A percentile compares a stretch with the other conserved stretches of the same genome.
These are phyloP conservation scores for Drosophila orosa DNA, from an alignment of 1,140 invertebrate genomes.

Conservation along the genomic window DNA sequence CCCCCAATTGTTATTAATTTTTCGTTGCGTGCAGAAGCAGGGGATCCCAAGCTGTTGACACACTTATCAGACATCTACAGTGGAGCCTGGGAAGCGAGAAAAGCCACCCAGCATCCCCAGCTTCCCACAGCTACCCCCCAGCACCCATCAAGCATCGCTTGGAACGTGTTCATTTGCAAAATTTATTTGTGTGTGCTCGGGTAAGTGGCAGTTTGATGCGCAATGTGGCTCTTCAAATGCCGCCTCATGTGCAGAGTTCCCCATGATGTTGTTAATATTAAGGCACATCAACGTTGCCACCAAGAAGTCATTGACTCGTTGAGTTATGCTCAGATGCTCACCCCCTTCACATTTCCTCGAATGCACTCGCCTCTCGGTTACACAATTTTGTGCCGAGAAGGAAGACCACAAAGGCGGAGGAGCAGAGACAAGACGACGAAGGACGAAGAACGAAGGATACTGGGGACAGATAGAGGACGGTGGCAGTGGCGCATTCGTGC, in stretches of 20 bases:
- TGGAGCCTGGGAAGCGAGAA: conserved; percentile 13
- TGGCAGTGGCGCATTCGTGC: conserved; percentile 73
- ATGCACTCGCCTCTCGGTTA: conserved; percentile 38
- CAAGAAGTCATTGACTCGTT: conserved; percentile 84
- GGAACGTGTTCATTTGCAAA: conserved; percentile 82
- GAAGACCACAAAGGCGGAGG: conserved; percentile 28
- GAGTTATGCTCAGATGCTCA: conserved; percentile 76
- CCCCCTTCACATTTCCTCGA: conserved; percentile 6
- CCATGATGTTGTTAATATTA: conserved; percentile 80
- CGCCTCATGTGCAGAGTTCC: conserved; percentile 57
- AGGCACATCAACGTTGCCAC: conserved; percentile 83
- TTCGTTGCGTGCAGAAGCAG: conserved; percentile 7
- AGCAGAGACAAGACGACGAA: conserved; percentile 6
- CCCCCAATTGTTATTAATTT: background rate
- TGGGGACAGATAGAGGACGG: conserved; percentile 33
- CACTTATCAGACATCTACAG: conserved; percentile 71
- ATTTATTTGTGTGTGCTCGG: conserved; percentile 79
- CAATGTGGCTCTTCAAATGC: conserved; percentile 79
- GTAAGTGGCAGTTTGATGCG: conserved; percentile 82
- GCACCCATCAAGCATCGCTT: conserved; percentile 55
- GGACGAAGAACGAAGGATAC: conserved; percentile 14
- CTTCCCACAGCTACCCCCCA: background rate
- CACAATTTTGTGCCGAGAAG: conserved; percentile 35
- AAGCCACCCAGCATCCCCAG: background rate
- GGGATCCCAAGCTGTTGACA: conserved; percentile 69